A percentile compares a stretch with the other conserved stretches of the same genome.
Evolutionary conservation across 2,888 invertebrate genomes (phyloP).

Genomic region (Cryptus viduatorius): DNA sequence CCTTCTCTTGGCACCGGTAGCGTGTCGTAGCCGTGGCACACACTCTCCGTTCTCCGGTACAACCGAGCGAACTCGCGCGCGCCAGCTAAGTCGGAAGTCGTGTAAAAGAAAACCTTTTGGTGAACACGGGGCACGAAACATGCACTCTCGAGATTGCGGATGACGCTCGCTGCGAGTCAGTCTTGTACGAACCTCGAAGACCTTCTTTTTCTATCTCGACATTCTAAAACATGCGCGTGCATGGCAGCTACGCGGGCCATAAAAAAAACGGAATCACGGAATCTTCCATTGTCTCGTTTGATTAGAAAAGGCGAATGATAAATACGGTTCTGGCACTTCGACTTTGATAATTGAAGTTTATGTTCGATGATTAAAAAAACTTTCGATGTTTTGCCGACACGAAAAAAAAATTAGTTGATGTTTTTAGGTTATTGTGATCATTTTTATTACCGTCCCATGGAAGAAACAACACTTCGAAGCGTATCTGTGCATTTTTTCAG

Average conservation of each 20-base stretch:
- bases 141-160: constrained; percentile 60
- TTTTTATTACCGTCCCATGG: no score
- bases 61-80: constrained; percentile 39
- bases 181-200: neutral
- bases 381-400: no score
- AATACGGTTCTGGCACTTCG: neutral
- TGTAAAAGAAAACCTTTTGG: constrained; percentile 49
- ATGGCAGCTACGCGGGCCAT: no score
- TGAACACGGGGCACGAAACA: constrained; percentile 44
- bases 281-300: neutral
- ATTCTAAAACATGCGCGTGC: neutral
- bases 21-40: neutral
- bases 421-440: no score
- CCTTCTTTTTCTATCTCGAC: neutral
- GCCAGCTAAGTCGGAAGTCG: constrained; percentile 57
- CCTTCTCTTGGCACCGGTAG: constrained; percentile 9
- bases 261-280: neutral
- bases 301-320: neutral
- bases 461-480: no score
- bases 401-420: no score
- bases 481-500: no score
- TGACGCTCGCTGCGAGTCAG: constrained; percentile 36
- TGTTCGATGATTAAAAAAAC: no score
- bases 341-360: neutral
- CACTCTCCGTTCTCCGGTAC: constrained; percentile 17